Percentiles rank a stretch among this genome's conserved stretches.
phyloP scores from a whole-genome alignment of 2,888 invertebrate genomes.

The Altica lythri region DNA sequence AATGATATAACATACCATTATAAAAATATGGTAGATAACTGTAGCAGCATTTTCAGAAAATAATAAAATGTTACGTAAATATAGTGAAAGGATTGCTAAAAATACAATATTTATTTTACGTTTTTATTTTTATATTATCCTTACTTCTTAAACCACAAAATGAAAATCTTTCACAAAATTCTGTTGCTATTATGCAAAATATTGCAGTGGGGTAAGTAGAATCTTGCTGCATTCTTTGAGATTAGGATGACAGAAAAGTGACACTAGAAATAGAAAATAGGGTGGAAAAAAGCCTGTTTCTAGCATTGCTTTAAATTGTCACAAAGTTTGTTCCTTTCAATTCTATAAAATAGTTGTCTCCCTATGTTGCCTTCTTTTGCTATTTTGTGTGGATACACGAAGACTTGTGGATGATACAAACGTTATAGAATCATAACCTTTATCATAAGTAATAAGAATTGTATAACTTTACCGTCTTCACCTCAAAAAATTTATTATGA shows the following conservation, averaged over 20 bases:
- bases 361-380: too few relatives aligned
- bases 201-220: conserved; percentile 67
- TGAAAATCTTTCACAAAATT: conserved; percentile 85
- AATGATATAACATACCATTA: conserved; percentile 76
- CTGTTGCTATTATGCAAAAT: conserved; percentile 81
- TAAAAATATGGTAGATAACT: conserved; percentile 76
- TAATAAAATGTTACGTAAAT: conserved; percentile 70
- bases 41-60: conserved; percentile 72
- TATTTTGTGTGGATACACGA: too few relatives aligned
- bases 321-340: too few relatives aligned
- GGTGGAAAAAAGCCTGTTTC: too few relatives aligned
- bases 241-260: not conserved
- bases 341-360: too few relatives aligned
- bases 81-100: conserved; percentile 79
- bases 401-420: too few relatives aligned
- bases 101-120: conserved; percentile 25
- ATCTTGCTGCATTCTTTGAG: conserved; percentile 9
- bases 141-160: conserved; percentile 80
- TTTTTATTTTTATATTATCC: conserved; percentile 10
- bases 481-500: too few relatives aligned
- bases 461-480: too few relatives aligned
- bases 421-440: too few relatives aligned
- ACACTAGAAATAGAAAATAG: too few relatives aligned
- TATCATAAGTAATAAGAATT: too few relatives aligned
- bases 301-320: too few relatives aligned